Evolutionary conservation across 2,113 vertebrate species (phyloP).

Genomic region (Oxyura jamaicensis): DNA sequence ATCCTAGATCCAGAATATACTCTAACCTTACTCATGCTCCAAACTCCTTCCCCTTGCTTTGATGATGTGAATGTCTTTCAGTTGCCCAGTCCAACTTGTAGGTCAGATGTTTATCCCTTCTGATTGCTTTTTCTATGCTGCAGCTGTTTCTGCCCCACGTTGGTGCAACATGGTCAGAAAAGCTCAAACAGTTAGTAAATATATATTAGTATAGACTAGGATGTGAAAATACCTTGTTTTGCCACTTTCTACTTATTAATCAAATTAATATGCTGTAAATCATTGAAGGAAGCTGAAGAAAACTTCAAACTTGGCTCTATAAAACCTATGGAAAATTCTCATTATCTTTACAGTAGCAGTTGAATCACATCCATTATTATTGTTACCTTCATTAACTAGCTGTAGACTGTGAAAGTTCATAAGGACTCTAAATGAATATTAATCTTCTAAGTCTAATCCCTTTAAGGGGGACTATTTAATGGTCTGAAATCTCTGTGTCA

Average conservation of each 20-base stretch:
- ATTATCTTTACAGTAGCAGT: background rate
- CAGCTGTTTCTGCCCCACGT: background rate
- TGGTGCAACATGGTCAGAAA: background rate
- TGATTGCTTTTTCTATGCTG: background rate
- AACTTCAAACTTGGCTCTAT: background rate
- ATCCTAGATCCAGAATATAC: background rate
- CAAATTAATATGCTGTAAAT: background rate
- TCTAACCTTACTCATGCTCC: background rate
- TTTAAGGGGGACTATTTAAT: background rate
- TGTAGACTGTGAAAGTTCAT: background rate
- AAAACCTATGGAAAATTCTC: background rate
- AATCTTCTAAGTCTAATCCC: background rate
- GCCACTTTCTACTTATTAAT: background rate
- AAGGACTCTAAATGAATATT: background rate
- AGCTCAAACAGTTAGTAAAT: background rate
- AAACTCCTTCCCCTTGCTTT: background rate
- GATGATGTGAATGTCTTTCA: background rate
- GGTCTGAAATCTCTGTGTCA: background rate
- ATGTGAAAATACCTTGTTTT: slow-evolving; percentile 1
- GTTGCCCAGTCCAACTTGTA: background rate
- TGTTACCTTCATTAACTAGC: background rate
- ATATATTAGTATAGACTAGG: background rate
- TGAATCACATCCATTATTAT: background rate
- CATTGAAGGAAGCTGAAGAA: background rate
- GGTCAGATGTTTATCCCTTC: background rate